Conservation (phyloP, 2,113 vertebrate species). For the Sylvilagus bachmani region DNA sequence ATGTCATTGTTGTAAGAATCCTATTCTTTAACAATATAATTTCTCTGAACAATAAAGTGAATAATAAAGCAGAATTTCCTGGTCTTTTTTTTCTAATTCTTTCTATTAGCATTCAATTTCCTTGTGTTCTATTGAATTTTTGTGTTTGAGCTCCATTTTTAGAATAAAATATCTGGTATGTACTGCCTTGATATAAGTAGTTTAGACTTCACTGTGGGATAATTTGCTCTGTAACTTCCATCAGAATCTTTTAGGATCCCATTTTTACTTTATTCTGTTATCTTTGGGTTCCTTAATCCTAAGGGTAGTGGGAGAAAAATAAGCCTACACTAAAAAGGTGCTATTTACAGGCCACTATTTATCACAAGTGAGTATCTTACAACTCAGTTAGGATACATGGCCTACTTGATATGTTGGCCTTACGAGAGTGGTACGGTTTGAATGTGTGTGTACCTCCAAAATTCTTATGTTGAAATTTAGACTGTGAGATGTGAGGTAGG, state of each 20-base stretch:
- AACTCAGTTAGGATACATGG: background rate
- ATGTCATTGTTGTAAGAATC: background rate
- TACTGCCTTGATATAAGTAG: background rate
- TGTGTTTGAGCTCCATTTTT: background rate
- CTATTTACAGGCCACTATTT: background rate
- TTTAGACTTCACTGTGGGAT: background rate
- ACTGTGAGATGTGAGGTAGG: background rate
- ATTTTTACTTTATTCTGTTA: constrained; percentile 9
- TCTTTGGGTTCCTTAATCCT: background rate
- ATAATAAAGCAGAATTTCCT: background rate
- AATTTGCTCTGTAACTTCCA: background rate
- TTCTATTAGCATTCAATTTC: background rate
- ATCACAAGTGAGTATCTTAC: background rate
- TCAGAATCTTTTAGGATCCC: background rate
- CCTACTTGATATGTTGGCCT: background rate
- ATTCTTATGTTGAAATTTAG: background rate
- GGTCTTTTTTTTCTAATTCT: background rate
- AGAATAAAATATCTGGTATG: background rate
- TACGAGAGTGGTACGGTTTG: background rate
- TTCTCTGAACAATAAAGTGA: background rate
- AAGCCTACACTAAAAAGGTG: background rate
- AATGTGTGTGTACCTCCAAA: background rate
- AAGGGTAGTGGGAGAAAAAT: background rate
- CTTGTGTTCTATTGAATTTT: background rate
- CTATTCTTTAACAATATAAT: background rate